Evolutionary conservation across 2,113 vertebrate genomes (phyloP).

Genomic region (Hipposideros armiger): DNA sequence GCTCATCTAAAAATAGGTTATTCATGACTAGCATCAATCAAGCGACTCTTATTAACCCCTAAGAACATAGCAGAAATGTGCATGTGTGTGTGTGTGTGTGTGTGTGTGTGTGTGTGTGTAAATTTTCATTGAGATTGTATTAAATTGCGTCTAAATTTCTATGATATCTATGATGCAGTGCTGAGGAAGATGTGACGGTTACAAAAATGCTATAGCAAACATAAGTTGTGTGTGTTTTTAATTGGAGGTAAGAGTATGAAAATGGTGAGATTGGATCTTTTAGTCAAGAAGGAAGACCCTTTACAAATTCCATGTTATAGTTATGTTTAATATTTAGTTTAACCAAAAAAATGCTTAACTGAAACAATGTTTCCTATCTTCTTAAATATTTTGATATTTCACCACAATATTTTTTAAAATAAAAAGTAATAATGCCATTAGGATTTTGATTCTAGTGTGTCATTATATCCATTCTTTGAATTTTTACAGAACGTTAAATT

Average conservation of each 20-base stretch:
- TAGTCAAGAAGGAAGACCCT: not conserved
- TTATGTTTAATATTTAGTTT: not conserved
- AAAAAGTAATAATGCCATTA: slow-evolving; percentile 63
- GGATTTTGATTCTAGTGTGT: not conserved
- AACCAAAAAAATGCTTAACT: not conserved
- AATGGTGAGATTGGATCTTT: not conserved
- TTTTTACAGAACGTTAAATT: slow-evolving; percentile 68
- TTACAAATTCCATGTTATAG: not conserved
- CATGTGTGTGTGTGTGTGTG: not conserved
- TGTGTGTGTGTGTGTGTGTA: not conserved
- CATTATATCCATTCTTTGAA: slow-evolving; percentile 72
- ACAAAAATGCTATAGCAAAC: not conserved
- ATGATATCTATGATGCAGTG: not conserved
- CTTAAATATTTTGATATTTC: not conserved
- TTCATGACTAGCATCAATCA: not conserved
- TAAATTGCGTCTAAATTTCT: not conserved
- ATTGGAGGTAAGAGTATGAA: not conserved
- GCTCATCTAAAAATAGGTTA: not conserved
- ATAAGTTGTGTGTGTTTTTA: not conserved
- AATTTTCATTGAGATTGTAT: not conserved
- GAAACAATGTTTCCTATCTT: not conserved
- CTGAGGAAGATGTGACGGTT: not conserved
- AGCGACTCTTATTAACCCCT: not conserved
- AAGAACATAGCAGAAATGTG: not conserved
- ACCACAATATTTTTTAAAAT: not conserved